Evolutionary conservation across 2,797 vertebrate genomes (phyloP), one percentile per base, ranked within the genome.

Genomic region (Cossypha dichroa): DNA sequence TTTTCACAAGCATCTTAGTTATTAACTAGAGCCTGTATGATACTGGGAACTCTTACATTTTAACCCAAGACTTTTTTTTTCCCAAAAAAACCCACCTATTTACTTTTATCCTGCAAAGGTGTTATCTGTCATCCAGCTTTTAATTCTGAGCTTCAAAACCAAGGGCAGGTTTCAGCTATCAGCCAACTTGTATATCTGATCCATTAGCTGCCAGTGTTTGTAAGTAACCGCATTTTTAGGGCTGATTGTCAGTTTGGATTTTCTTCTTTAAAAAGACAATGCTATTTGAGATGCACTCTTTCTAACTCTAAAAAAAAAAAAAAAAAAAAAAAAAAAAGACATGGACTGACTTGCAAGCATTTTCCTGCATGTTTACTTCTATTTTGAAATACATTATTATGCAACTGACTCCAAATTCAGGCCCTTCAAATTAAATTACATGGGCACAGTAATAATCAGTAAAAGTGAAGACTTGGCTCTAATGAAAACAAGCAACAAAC

Each of bases 71-170:
- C 3, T 1, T 8, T 5, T 6, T 29, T 17, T 25, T 15, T 0
- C 1, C 1, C 2, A 5, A 0, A 29, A 56, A 73, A 74, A 58
- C 11, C 17, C 23, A 86, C 18, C 9, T 67, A 43, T 62, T 69
- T 84, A 6, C 21, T 75, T 67, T 81, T 36, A 12, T 89, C 11
- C 46, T 60, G 7, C n/a, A 84, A 67, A 33, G 31, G 19, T 2
- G 0, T 29, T 40, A 51, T 21, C 22, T 31, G 43, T 74, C 67
- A 58, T 46, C 60, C 17, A 66, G 17, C 25, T 70, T 33, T 60
- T 22, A 72, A 73, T 75, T 85, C 40, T 58, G 55, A 69, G 31
- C 67, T 90, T 34, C 21, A 89, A 75, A 87, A 54, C 4, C 19
- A 62, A 66, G 34, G 20, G 11, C 33, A 84, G 54, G 15, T 68